Evolutionary conservation across 2,797 vertebrate genomes (phyloP).

Genomic region (Heterohyrax brucei): DNA sequence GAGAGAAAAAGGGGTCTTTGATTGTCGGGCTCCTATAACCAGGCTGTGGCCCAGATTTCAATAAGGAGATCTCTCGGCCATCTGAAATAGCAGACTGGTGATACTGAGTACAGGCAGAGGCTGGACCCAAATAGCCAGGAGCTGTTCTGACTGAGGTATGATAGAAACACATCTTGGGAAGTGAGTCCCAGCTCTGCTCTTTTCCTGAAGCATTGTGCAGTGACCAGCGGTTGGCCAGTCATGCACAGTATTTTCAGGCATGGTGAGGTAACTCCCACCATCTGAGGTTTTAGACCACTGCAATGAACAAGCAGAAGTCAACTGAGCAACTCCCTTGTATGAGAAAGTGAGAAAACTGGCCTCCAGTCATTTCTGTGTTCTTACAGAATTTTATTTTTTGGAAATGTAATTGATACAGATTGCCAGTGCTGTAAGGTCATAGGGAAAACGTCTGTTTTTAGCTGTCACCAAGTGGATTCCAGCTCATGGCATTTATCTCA

Average conservation of each 20-base stretch:
- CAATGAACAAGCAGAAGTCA: neutral
- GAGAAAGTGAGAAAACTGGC: neutral
- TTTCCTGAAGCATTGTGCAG: neutral
- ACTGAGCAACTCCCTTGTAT: neutral
- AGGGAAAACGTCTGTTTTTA: neutral
- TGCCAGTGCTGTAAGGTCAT: neutral
- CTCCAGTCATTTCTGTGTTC: neutral
- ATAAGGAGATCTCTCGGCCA: neutral
- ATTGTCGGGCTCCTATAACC: neutral
- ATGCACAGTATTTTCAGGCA: neutral
- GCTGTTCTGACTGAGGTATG: neutral
- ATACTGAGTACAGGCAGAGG: neutral
- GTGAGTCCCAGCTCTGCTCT: neutral
- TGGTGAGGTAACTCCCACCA: neutral
- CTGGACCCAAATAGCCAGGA: neutral
- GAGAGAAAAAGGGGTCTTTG: constrained; percentile 37
- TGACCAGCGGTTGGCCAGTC: neutral
- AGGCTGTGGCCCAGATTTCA: neutral
- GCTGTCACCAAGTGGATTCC: too few species aligned
- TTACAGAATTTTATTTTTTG: neutral
- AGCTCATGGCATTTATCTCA: too few species aligned
- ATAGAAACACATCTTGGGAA: neutral
- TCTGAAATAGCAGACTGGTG: neutral
- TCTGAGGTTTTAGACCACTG: neutral
- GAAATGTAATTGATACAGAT: neutral